Base-by-base conservation (phyloP, 2,888 invertebrate species). In the Drosophila suboccidentalis region DNA sequence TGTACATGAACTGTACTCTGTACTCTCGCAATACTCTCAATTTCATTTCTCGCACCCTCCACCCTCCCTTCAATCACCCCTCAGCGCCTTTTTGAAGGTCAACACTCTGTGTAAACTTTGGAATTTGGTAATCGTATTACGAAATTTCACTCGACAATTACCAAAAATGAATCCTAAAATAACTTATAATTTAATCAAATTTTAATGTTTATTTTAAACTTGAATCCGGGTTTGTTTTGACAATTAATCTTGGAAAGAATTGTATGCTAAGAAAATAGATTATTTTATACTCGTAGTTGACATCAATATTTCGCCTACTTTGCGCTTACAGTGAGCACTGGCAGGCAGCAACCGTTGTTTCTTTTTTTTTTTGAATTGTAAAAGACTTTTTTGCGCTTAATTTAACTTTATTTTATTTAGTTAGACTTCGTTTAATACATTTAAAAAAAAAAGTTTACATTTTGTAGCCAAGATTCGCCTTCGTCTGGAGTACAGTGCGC, bases 11-110 rank as follows among this genome's bases (percentile, higher is more conserved):
- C 10, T 17, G 47, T 15, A n/a, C n/a, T n/a, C 65, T 19, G 13
- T 39, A 49, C 59, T 51, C 60, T 22, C 55, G 36, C 19, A 54
- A 38, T 68, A 75, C 75, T 81, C 73, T 75, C 69, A 65, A 71
- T 75, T 81, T 73, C 71, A 68, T 69, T 66, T 41, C 46, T 43
- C 34, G 6, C 34, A 26, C 22, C 10, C 46, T 41, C 15, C 46
- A 22, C 15, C 19, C 29, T 1, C 13, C 13, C 43, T 13, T 3
- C 34, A 4, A 17, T 8, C 15, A 8, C 29, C 36, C 10, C 13
- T n/a, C 13, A 10, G 10, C 17, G 11, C 3, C 19, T 22, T 51
- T 38, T 67, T 66, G 71, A 78, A 78, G 78, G 78, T 78, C 66
- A 65, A 63, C 39, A 41, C n/a, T 39, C 58, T 36, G 41, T 58